Evolutionary conservation across 2,888 invertebrate genomes (phyloP), one percentile per base, ranked within the genome.

Genomic region (Cyaniris semiargus): DNA sequence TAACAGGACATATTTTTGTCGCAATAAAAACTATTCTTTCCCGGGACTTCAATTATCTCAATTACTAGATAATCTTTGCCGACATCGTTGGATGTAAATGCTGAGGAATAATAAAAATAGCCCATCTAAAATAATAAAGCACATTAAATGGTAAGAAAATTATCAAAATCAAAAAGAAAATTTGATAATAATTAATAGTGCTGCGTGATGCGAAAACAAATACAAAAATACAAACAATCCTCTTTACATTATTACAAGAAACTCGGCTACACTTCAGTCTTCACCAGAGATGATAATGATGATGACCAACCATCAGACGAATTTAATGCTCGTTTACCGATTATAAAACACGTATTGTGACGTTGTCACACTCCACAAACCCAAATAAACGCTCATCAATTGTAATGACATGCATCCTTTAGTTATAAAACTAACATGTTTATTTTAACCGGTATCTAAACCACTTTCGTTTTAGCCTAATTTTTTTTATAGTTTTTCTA

Each of bases 331-430:
- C 21, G 21, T 60, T 60, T 21, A 10, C 8, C 8, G 21, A 23
- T 60, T 23, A 53, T 13, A 4, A 53, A 4, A 53, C 60, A 23
- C 10, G 13, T 21, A 60, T 21, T 60, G 23, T 60, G 60, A 10
- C 44, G 13, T 60, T 60, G 23, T 60, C 23, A 60, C 60, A 60
- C 60, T 60, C 60, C 21, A 60, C 60, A 60, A 23, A 60, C 60
- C 21, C 23, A 23, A 23, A 60, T 60, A 60, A 23, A 23, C 23
- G 60, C 60, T 13, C 60, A 60, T 60, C 60, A 60, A 13, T 60
- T 23, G 3, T 1, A 60, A 60, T 60, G 60, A 60, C 60, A 60
- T 23, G 60, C 60, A 23, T 60, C 23, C 60, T 60, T 60, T 13
- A 13, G n/a, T n/a, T 21, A 23, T 23, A 60, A 60, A 60, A 60